phyloP scores from a whole-genome alignment of 1,140 invertebrate genomes.

The Himalopsyche phryganea region DNA sequence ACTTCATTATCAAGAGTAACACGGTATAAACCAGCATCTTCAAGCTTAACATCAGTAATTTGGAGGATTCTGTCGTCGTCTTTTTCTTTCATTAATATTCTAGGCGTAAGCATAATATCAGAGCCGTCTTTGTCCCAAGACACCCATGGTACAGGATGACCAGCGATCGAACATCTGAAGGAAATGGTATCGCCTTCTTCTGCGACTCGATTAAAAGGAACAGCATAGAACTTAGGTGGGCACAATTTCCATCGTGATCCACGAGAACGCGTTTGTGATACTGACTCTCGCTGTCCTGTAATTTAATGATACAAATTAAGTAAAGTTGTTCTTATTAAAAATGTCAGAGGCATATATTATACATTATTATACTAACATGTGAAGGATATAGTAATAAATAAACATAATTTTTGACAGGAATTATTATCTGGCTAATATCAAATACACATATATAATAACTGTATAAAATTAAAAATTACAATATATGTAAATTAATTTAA shows the following conservation, averaged over 20 bases:
- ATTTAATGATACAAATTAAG: too few species aligned
- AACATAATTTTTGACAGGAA: too few species aligned
- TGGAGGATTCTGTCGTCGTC: slow-evolving; percentile 74
- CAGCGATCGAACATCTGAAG: slow-evolving; percentile 76
- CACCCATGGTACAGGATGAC: slow-evolving; percentile 72
- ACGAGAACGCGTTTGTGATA: slow-evolving; percentile 18
- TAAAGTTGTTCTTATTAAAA: too few species aligned
- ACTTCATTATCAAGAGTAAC: slow-evolving; percentile 79
- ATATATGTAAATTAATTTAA: too few species aligned
- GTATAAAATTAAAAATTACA: too few species aligned
- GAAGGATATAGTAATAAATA: too few species aligned
- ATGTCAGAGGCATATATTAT: too few species aligned
- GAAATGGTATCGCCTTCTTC: slow-evolving; percentile 75
- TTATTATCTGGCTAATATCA: too few species aligned
- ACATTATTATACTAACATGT: too few species aligned
- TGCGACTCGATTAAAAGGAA: slow-evolving; percentile 79
- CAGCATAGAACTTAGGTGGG: slow-evolving; percentile 82
- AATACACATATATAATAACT: too few species aligned
- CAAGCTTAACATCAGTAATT: slow-evolving; percentile 69
- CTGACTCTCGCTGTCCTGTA: slow-evolving; percentile 33
- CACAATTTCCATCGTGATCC: slow-evolving; percentile 24
- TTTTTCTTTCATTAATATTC: slow-evolving; percentile 68
- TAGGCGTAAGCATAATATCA: slow-evolving; percentile 59
- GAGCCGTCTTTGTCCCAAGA: slow-evolving; percentile 78
- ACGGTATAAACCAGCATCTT: slow-evolving; percentile 78